Base-by-base conservation (phyloP, 1,140 invertebrate genomes). In the Diorhabda sublineata region DNA sequence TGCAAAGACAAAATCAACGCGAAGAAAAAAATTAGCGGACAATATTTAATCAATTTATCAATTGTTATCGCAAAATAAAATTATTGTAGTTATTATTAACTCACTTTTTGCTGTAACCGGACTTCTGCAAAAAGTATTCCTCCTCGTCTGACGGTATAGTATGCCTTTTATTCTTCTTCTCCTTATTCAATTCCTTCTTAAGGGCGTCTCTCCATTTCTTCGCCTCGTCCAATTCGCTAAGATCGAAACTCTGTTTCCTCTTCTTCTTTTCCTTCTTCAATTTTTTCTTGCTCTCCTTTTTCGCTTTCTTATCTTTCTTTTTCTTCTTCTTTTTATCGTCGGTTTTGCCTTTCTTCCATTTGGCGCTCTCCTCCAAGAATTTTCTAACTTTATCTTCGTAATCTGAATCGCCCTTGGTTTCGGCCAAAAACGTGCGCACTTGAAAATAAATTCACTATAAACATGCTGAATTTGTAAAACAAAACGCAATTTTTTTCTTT, bases 381-480 rank as follows among this genome's bases (percentile, higher is more conserved):
- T 91, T 92, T 3, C 91, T 91, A 47, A 94, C 90, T 80, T 92
- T 92, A 61, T 90, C 88, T 78, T 93, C 91, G 75, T 93, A 93
- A 79, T 93, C 91, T 0, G 90, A 91, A 76, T 93, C 92, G 74
- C 90, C 90, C 81, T 91, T 91, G 2, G 90, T 91, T 79, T 91
- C 89, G 73, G 91, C 89, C 56, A 92, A 78, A 78, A 92, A 92
- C 67, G 89, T 88, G 4, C 90, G 85, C 42, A 93, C 87, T 84
- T 52, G 6, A 52, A 52, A 52, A 52, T 52, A 52, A 8, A 52
- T 26, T 26, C 26, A 26, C 26, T 26, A 26, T 26, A 26, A 26
- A 26, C 26, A 26, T 26, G 26, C 26, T 26, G 26, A 26, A 26
- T 26, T 26, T 26, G 26, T 26, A 26, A 26, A 26, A 26, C 26